Evolutionary conservation across 1,140 invertebrate species (phyloP).

Genomic region (Littorina saxatilis): DNA sequence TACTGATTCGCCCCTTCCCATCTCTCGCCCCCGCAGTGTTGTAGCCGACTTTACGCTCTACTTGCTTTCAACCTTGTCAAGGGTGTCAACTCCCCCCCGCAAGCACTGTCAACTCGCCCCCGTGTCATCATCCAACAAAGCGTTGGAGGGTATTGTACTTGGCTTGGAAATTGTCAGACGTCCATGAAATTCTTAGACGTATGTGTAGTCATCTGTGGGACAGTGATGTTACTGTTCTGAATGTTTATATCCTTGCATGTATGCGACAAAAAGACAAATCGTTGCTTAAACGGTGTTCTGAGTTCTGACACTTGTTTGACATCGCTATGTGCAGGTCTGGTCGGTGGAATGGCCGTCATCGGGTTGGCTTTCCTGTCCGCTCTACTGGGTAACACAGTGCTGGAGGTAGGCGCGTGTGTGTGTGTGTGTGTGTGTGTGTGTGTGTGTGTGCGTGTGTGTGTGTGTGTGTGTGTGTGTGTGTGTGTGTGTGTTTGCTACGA

Average conservation of each 20-base stretch:
- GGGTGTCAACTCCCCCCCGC: not conserved
- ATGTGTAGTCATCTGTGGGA: too few species aligned
- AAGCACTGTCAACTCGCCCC: too few species aligned
- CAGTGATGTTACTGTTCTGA: too few species aligned
- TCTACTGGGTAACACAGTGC: conserved; percentile 54
- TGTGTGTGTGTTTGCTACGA: not conserved
- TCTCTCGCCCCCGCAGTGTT: not conserved
- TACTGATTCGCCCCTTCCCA: not conserved
- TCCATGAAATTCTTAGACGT: too few species aligned
- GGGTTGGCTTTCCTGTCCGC: conserved; percentile 62
- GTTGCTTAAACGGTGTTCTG: too few species aligned
- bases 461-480: not conserved
- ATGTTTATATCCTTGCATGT: too few species aligned
- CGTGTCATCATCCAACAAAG: too few species aligned
- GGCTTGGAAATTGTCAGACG: too few species aligned
- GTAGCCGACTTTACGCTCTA: not conserved
- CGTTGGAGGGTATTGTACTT: too few species aligned
- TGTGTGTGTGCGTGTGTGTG: not conserved
- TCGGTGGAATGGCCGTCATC: conserved; percentile 61
- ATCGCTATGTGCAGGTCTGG: conserved; percentile 37
- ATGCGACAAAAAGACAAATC: not conserved
- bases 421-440: not conserved
- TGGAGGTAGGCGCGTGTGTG: conserved; percentile 44
- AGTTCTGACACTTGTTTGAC: not conserved
- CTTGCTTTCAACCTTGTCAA: not conserved